These are phyloP conservation scores for Portevinia maculata DNA, from an alignment of 2,888 invertebrate species.

Conservation along the genomic window DNA sequence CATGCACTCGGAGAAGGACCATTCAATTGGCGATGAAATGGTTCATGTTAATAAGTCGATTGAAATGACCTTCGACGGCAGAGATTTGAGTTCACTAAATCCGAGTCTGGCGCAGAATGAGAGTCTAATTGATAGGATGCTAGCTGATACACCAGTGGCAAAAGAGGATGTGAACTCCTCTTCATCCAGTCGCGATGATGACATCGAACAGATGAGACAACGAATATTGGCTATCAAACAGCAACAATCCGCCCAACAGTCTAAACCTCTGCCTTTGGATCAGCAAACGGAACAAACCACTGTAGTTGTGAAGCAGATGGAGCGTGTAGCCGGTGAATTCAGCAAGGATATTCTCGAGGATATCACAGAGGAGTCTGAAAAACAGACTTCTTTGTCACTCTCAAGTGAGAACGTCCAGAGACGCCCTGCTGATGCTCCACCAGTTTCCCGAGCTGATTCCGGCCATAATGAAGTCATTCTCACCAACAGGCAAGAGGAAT, in stretches of 20 bases:
- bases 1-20: conserved; percentile 79
- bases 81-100: conserved; percentile 76
- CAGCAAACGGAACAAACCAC: conserved; percentile 69
- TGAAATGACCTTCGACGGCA: conserved; percentile 79
- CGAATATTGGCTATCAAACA: conserved; percentile 80
- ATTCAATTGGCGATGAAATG: conserved; percentile 80
- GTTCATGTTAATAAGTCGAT: conserved; percentile 80
- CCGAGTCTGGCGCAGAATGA: conserved; percentile 77
- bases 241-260: conserved; percentile 57
- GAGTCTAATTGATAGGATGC: conserved; percentile 75
- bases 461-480: conserved; percentile 42
- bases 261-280: conserved; percentile 47
- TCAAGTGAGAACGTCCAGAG: conserved; percentile 45
- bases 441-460: conserved; percentile 49
- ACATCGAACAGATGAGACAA: conserved; percentile 79
- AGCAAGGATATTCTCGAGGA: conserved; percentile 82
- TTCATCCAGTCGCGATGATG: conserved; percentile 76
- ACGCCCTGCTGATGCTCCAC: conserved; percentile 39
- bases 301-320: conserved; percentile 80
- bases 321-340: conserved; percentile 80
- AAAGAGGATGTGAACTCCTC: conserved; percentile 22
- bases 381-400: conserved; percentile 61
- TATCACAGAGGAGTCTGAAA: conserved; percentile 82
- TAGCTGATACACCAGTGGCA: conserved; percentile 70
- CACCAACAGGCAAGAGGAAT: conserved; percentile 22